Percentiles rank a stretch among this genome's conserved stretches.
Conservation (phyloP, 1,140 invertebrate species). For the Drosophila pachea region DNA sequence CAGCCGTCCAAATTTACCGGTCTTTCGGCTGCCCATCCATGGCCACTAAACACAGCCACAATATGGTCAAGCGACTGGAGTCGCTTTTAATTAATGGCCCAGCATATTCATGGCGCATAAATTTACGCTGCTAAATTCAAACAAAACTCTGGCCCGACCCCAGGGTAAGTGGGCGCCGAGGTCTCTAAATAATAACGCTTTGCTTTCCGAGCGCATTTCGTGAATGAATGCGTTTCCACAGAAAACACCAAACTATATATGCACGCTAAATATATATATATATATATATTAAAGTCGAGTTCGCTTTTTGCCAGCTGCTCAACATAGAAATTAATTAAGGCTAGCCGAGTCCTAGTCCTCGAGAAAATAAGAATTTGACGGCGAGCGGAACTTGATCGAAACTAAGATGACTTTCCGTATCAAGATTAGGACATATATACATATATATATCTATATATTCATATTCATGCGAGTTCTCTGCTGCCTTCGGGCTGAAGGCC, state of each 20-base stretch:
- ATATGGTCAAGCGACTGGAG: constrained; percentile 51
- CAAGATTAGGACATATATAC: no score
- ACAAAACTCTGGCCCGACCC: not conserved
- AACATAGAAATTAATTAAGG: not conserved
- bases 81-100: constrained; percentile 71
- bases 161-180: not conserved
- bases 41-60: constrained; percentile 47
- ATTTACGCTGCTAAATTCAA: constrained; percentile 45
- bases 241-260: not conserved
- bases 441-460: no score
- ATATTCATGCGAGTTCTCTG: no score
- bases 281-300: not conserved
- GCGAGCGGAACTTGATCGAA: no score
- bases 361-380: no score
- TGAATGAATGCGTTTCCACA: constrained; percentile 15
- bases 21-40: not conserved
- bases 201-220: constrained; percentile 20
- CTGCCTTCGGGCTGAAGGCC: no score
- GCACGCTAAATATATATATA: no score
- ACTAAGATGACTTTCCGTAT: no score
- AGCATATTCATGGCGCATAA: constrained; percentile 61
- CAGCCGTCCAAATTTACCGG: not conserved
- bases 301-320: no score
- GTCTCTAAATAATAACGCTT: constrained; percentile 18
- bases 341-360: no score